Conservation (phyloP, 1,140 invertebrate genomes). For the Lepidurus arcticus region DNA sequence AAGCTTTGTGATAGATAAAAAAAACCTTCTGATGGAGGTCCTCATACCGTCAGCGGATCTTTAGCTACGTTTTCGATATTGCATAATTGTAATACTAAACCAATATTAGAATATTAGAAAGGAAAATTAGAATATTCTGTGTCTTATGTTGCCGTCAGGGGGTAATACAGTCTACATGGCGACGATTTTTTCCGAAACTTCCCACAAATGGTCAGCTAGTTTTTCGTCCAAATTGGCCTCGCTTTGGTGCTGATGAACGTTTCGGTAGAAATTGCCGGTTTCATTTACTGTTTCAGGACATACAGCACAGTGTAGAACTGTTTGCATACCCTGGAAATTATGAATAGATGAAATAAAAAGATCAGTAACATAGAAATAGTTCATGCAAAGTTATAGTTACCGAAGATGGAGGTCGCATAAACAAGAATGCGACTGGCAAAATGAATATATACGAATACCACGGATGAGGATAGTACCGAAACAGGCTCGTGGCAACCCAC, state of each 20-base stretch:
- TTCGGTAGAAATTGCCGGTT: constrained; percentile 62
- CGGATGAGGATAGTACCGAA: constrained; percentile 58
- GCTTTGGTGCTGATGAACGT: constrained; percentile 61
- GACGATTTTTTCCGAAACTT: constrained; percentile 41
- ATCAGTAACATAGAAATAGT: neutral
- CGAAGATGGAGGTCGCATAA: constrained; percentile 64
- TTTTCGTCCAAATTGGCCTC: constrained; percentile 57
- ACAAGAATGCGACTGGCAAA: constrained; percentile 60
- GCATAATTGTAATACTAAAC: too few relatives aligned
- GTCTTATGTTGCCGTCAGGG: neutral
- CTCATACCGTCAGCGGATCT: too few relatives aligned
- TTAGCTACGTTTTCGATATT: too few relatives aligned
- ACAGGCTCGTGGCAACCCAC: constrained; percentile 71
- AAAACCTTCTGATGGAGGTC: too few relatives aligned
- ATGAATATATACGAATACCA: constrained; percentile 66
- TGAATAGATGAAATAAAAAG: constrained; percentile 17
- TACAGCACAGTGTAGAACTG: constrained; percentile 66
- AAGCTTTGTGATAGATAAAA: too few relatives aligned
- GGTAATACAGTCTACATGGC: neutral
- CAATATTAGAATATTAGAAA: too few relatives aligned
- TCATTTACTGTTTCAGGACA: constrained; percentile 56
- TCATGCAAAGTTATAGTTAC: constrained; percentile 46
- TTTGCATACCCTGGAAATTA: constrained; percentile 62
- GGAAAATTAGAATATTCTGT: neutral
- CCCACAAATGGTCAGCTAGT: constrained; percentile 61